Evolutionary conservation across 2,888 invertebrate genomes (phyloP), one percentile per base, ranked within the genome.

Genomic region (Pycnomerus fuliginosus): DNA sequence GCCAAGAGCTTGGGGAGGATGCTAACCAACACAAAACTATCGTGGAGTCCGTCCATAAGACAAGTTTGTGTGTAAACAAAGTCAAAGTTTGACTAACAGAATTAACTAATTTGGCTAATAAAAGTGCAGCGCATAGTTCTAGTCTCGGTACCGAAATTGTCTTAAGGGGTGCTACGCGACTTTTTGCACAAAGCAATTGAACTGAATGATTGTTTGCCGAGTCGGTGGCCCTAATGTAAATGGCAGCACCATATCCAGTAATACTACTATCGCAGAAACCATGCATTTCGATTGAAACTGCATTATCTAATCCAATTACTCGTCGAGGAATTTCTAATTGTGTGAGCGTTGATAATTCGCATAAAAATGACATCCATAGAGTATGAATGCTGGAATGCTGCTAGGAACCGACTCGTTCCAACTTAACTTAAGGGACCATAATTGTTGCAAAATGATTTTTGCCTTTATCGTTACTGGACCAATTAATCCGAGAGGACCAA

Each of bases 161-260:
- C 16, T 50, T 37, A n/a, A 50, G 14, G 1, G 46, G 44, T 10
- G 46, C 44, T 2, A 52, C 35, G 1, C 38, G 27, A 1, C 41
- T 35, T 28, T 50, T 45, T n/a, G 52, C 27, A 25, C 52, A 50
- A 14, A 44, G 7, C 7, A 48, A 23, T 11, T 37, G 30, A 2
- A 32, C 15, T 2, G 7, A 11, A 16, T 29, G 4, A 11, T 31
- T 16, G 10, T 22, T 30, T 8, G 5, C 2, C 10, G 16, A 11
- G 24, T 29, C 33, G 12, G 10, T 29, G 2, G 38, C 20, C 28
- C 44, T 16, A 7, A 45, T 10, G 25, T 43, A 45, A 3, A 44
- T 17, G 22, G 14, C 36, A 7, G n/a, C 14, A 3, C 43, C 44
- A 15, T 44, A 48, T 12, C 25, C 42, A n/a, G 22, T 4, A 14